Evolutionary conservation across 2,797 vertebrate genomes (phyloP).

Genomic region (Macroramphosus scolopax): DNA sequence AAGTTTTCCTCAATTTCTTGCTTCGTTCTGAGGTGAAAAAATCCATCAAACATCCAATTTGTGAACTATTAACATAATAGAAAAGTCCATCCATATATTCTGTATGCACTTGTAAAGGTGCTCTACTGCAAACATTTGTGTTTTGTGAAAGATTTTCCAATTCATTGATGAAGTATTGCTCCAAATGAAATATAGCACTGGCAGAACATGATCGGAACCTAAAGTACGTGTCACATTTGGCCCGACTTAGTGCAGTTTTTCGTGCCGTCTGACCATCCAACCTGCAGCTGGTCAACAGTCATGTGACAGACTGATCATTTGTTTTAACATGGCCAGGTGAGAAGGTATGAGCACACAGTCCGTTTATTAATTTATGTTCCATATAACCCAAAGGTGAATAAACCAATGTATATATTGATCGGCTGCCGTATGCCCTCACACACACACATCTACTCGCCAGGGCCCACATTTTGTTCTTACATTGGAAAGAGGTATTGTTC

Average conservation of each 20-base stretch:
- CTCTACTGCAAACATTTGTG: not conserved
- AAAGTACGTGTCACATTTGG: slow-evolving; percentile 15
- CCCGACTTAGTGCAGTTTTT: not conserved
- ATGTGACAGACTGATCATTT: not conserved
- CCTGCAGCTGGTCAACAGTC: slow-evolving; percentile 3
- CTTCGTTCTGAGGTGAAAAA: slow-evolving; percentile 16
- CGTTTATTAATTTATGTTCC: slow-evolving; percentile 36
- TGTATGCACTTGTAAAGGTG: not conserved
- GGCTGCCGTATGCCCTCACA: slow-evolving; percentile 28
- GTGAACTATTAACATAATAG: too few species aligned
- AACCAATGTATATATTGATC: slow-evolving; percentile 29
- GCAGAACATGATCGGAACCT: slow-evolving; percentile 7
- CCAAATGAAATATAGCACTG: not conserved
- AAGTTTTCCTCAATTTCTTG: slow-evolving; percentile 13
- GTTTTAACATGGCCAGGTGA: too few species aligned
- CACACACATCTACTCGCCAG: slow-evolving; percentile 40
- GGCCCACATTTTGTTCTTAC: slow-evolving; percentile 39
- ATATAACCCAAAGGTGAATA: slow-evolving; percentile 27
- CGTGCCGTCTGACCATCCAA: not conserved
- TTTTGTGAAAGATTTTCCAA: not conserved
- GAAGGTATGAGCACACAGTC: too few species aligned
- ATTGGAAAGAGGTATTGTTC: slow-evolving; percentile 60
- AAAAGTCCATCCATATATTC: too few species aligned
- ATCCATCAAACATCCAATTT: slow-evolving; percentile 8
- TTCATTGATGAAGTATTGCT: not conserved